phyloP scores from a whole-genome alignment of 2,888 invertebrate species.

The Drosophila anomalata region DNA sequence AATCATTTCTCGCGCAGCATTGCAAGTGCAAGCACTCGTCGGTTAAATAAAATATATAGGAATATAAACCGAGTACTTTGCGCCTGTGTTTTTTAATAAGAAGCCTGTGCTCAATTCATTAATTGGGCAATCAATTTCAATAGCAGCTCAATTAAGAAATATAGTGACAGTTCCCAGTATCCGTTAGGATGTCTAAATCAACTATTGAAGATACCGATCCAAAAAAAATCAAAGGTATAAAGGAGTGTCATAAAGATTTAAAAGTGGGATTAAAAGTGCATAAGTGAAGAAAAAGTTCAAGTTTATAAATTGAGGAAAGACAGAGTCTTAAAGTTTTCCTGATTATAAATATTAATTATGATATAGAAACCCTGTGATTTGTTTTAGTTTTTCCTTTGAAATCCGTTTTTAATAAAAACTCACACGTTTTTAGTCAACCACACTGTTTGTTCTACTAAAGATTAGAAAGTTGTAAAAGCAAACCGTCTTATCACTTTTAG shows the following conservation, averaged over 20 bases:
- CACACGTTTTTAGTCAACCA: background rate
- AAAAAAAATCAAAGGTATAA: conserved; percentile 39
- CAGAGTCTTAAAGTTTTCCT: background rate
- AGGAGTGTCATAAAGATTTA: background rate
- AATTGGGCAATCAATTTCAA: conserved; percentile 40
- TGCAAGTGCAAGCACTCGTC: conserved; percentile 27
- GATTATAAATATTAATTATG: background rate
- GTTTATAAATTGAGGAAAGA: background rate
- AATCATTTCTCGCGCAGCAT: conserved; percentile 32
- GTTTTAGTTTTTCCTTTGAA: background rate
- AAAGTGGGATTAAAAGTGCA: background rate
- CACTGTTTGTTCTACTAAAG: conserved; percentile 5
- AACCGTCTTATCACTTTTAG: conserved; percentile 4
- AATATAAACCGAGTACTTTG: conserved; percentile 12
- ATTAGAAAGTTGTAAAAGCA: conserved; percentile 14
- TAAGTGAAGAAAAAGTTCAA: background rate
- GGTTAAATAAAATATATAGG: conserved; percentile 5
- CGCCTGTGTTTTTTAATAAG: conserved; percentile 26
- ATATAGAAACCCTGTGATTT: background rate
- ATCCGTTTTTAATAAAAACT: background rate
- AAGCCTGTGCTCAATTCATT: conserved; percentile 14
- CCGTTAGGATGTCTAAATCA: conserved; percentile 24
- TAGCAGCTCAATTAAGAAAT: conserved; percentile 16
- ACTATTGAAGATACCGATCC: conserved; percentile 16
- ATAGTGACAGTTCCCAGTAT: background rate